phyloP scores from a whole-genome alignment of 2,797 vertebrate species.

The Pelodytes ibericus region DNA sequence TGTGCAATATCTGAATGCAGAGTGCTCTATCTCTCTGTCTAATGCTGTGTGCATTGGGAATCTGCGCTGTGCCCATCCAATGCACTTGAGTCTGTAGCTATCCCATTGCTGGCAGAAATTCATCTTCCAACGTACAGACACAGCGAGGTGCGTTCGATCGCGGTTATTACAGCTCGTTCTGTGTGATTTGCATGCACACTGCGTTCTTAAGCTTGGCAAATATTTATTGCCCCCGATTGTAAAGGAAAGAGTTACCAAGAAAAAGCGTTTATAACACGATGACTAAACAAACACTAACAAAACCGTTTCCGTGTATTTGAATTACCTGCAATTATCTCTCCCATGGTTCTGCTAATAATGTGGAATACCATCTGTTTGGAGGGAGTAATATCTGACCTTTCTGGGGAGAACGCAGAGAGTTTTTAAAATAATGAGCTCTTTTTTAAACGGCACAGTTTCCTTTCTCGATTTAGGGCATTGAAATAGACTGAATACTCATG shows the following conservation, averaged over 20 bases:
- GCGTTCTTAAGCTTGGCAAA: conserved; percentile 12
- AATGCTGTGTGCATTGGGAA: not conserved
- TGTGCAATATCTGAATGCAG: conserved; percentile 56
- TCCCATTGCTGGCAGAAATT: not conserved
- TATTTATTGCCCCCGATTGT: conserved; percentile 25
- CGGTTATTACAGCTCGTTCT: conserved; percentile 9
- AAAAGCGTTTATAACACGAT: conserved; percentile 19
- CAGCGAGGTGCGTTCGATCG: conserved; percentile 4
- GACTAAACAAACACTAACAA: conserved; percentile 48
- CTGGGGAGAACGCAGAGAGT: conserved; percentile 26
- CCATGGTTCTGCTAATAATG: conserved; percentile 25
- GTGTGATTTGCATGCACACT: conserved; percentile 3
- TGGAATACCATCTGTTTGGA: conserved; percentile 41
- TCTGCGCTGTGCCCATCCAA: not conserved
- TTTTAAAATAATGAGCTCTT: conserved; percentile 36
- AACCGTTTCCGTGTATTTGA: conserved; percentile 31
- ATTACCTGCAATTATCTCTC: conserved; percentile 51
- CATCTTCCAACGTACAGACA: not conserved
- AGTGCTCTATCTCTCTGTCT: conserved; percentile 56
- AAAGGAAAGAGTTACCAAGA: conserved; percentile 18
- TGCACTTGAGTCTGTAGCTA: conserved; percentile 5
- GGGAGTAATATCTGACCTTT: conserved; percentile 37
- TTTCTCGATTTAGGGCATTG: conserved; percentile 10
- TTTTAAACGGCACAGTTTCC: conserved; percentile 1
- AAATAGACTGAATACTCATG: conserved; percentile 16